Conservation (phyloP, 1,140 invertebrate species). For the Chironomus striatipennis region DNA sequence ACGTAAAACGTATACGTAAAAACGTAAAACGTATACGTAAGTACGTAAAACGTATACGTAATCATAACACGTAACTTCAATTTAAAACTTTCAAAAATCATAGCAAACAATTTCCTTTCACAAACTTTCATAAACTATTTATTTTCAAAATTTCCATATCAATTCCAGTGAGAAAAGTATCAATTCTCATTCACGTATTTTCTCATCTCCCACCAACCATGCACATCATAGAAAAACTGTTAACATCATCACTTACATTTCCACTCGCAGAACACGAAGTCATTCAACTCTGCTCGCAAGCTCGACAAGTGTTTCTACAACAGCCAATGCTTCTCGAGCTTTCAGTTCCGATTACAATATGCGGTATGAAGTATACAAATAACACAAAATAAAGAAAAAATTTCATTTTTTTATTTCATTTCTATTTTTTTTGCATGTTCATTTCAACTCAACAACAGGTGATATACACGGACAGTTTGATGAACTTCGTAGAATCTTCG, state of each 20-base stretch:
- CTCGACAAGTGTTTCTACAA: not conserved
- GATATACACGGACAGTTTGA: slow-evolving; percentile 99
- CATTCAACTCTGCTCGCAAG: not conserved
- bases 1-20: no score
- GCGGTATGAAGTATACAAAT: not conserved
- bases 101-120: no score
- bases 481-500: slow-evolving; percentile 99
- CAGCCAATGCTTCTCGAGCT: not conserved
- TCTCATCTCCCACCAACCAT: not conserved
- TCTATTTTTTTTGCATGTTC: not conserved
- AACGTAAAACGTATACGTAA: no score
- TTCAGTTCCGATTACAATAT: not conserved
- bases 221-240: not conserved
- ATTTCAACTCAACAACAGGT: slow-evolving; percentile 43
- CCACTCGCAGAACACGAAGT: not conserved
- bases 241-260: not conserved
- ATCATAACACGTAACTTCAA: no score
- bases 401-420: no score
- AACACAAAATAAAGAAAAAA: not conserved
- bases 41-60: no score
- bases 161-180: no score
- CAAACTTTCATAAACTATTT: no score
- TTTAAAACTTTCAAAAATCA: no score
- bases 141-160: no score
- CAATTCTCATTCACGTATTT: no score